Base-by-base conservation (phyloP, 2,797 vertebrate genomes). In the Bufotes viridis region DNA sequence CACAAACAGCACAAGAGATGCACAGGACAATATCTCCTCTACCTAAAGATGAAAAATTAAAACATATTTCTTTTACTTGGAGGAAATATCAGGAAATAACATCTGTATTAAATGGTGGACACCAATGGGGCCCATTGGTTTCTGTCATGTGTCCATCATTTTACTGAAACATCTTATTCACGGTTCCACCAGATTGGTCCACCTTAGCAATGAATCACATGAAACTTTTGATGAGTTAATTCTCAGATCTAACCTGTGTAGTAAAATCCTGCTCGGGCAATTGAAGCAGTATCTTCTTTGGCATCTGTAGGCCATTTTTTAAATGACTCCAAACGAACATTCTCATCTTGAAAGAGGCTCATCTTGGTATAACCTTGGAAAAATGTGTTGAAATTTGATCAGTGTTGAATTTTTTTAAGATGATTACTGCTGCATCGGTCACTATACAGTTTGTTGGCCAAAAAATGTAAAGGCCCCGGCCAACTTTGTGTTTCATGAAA, bases 291-390 rank as follows among this genome's bases (percentile, higher is more conserved):
- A n/a, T 88, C 67, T 12, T 80, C 34, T 12, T 7, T 20, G 29
- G 85, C 49, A 85, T 90, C 82, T 82, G 55, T n/a, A 88, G 90
- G 91, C 86, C 91, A 90, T 8, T 57, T 90, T 63, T 90, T 84
- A 63, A 90, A 91, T 13, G 91, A 90, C 7, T 89, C 90, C 34
- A 90, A 67, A 2, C 80, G 13, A 70, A 86, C 61, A 24, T 57
- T 74, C 88, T 90, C 74, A 81, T 90, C 82, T 53, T 90, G 75
- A 82, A 87, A 92, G 60, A 91, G 81, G 80, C 75, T 90, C 6
- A 84, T 7, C 11, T 18, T 6, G 3, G 65, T n/a, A 34, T 24
- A 20, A 9, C 78, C 82, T 91, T 83, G 4, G 34, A 8, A 69
- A 15, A n/a, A 11, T 20, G n/a, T n/a, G 20, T n/a, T 60, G n/a